These are phyloP conservation scores for Poecile atricapillus DNA, from an alignment of 2,113 vertebrate species.

Conservation along the genomic window DNA sequence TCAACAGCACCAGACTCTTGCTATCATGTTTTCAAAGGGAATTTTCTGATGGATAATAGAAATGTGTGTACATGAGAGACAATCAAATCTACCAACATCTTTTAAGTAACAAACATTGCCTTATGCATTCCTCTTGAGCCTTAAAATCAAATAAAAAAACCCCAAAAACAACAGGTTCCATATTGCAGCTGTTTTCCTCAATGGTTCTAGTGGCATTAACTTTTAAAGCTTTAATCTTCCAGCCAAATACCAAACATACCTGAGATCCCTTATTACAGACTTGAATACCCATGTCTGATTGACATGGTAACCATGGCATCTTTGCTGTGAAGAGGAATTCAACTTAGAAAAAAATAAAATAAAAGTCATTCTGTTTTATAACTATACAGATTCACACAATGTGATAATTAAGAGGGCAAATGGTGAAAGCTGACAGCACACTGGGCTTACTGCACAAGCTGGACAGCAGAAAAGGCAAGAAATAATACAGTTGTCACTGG, in stretches of 20 bases:
- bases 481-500: constrained; percentile 68
- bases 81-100: background rate
- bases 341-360: background rate
- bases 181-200: constrained; percentile 7
- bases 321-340: constrained; percentile 8
- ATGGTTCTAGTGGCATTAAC: background rate
- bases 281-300: constrained; percentile 34
- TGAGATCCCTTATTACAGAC: constrained; percentile 3
- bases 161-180: background rate
- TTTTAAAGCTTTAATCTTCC: constrained; percentile 51
- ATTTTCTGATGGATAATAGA: background rate
- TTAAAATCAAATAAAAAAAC: background rate
- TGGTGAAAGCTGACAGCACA: constrained; percentile 62
- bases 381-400: constrained; percentile 5
- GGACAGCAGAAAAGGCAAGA: constrained; percentile 69
- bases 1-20: background rate
- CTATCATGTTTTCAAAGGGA: background rate
- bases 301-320: background rate
- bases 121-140: background rate
- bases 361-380: constrained; percentile 48
- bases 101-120: background rate
- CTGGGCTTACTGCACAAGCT: constrained; percentile 56
- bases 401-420: constrained; percentile 51
- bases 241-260: constrained; percentile 55
- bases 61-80: background rate